Evolutionary conservation across 2,113 vertebrate species (phyloP).

Genomic region (Menura novaehollandiae): DNA sequence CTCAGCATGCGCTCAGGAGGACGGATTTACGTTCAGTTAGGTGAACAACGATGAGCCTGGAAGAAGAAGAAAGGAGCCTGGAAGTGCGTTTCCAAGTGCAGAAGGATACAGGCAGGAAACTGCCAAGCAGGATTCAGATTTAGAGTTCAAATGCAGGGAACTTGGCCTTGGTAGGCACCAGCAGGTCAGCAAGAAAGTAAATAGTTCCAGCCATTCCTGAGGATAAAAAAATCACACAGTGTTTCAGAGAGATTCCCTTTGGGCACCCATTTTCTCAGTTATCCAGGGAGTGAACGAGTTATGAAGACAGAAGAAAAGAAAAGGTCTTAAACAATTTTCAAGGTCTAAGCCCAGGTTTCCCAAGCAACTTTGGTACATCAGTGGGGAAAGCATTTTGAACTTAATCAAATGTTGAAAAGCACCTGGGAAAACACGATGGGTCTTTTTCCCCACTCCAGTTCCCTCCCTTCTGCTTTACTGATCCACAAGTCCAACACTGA

Average conservation of each 20-base stretch:
- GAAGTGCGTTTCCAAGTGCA: neutral
- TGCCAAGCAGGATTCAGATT: neutral
- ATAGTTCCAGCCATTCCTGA: conserved; percentile 97
- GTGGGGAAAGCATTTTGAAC: neutral
- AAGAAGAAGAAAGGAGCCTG: neutral
- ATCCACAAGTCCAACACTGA: neutral
- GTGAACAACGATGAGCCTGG: neutral
- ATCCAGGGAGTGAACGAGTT: neutral
- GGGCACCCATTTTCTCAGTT: neutral
- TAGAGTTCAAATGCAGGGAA: conserved; percentile 94
- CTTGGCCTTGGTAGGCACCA: conserved; percentile 84
- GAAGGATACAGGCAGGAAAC: conserved; percentile 1
- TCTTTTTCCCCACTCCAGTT: neutral
- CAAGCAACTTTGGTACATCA: neutral
- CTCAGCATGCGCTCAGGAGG: neutral
- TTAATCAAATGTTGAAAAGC: neutral
- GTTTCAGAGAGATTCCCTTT: neutral
- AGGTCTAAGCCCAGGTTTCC: neutral
- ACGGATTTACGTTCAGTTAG: neutral
- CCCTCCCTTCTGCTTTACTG: neutral
- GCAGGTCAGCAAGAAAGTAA: conserved; percentile 92
- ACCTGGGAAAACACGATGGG: neutral
- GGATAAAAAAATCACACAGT: neutral
- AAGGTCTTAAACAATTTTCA: neutral
- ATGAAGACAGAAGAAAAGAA: neutral